phyloP scores from a whole-genome alignment of 2,888 invertebrate species.

The Stenolophus ochropezus region DNA sequence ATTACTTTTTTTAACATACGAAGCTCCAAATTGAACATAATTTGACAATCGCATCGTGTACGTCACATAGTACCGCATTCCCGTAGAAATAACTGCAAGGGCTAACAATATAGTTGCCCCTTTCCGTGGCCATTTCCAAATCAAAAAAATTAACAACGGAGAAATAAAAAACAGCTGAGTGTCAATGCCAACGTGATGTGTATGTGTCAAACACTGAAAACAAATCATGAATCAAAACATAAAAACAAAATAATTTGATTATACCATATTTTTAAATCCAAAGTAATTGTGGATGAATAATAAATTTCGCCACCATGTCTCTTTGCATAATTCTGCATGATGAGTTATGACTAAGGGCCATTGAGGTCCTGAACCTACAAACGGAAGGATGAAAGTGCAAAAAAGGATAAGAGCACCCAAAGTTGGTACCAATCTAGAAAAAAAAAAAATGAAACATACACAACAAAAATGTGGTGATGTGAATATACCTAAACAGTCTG shows the following conservation, averaged over 20 bases:
- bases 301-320: constrained; percentile 82
- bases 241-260: constrained; percentile 40
- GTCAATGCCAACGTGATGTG: constrained; percentile 83
- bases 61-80: constrained; percentile 78
- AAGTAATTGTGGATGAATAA: constrained; percentile 84
- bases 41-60: constrained; percentile 78
- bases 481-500: constrained; percentile 75
- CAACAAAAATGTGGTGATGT: constrained; percentile 20
- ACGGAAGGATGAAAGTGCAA: constrained; percentile 80
- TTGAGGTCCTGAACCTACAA: constrained; percentile 79
- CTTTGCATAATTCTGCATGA: constrained; percentile 81
- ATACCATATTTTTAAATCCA: constrained; percentile 83
- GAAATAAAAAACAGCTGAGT: constrained; percentile 80
- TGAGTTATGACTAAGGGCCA: constrained; percentile 82
- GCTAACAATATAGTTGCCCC: constrained; percentile 73
- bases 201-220: constrained; percentile 81
- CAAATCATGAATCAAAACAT: constrained; percentile 16
- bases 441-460: neutral
- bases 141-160: constrained; percentile 76
- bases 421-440: constrained; percentile 77
- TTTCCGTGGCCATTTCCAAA: constrained; percentile 79
- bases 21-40: constrained; percentile 81
- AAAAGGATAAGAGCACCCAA: constrained; percentile 80
- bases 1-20: constrained; percentile 74
- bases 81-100: constrained; percentile 76